Percentiles rank a stretch among this genome's conserved stretches.
Evolutionary conservation across 35 echinoderm and acorn worm genomes (phyloP).

Genomic region (Apostichopus parvimensis): DNA sequence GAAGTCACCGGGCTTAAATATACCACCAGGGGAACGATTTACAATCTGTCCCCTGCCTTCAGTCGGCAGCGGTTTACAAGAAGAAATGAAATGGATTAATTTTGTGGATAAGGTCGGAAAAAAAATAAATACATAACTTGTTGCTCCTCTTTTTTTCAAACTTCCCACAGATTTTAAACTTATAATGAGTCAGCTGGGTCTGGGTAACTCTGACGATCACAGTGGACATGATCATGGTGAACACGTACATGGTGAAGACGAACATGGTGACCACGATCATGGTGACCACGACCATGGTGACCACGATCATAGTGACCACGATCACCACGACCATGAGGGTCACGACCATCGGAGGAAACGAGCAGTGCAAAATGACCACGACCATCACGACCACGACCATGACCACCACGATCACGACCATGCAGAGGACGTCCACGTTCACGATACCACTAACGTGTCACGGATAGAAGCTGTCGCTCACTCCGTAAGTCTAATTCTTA

Average conservation of each 20-base stretch:
- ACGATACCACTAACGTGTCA: neutral
- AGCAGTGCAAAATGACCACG: neutral
- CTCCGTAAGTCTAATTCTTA: neutral
- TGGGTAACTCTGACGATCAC: neutral
- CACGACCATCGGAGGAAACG: constrained; percentile 6
- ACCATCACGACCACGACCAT: neutral
- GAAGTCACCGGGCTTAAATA: too few relatives aligned
- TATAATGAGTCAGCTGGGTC: neutral
- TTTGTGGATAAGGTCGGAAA: too few relatives aligned
- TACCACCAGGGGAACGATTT: too few relatives aligned
- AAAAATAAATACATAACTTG: too few relatives aligned
- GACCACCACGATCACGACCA: neutral
- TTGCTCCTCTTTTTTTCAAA: neutral
- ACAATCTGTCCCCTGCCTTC: too few relatives aligned
- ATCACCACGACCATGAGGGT: too few relatives aligned
- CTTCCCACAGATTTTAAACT: neutral
- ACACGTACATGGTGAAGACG: neutral
- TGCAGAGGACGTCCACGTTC: neutral
- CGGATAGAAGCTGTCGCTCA: neutral
- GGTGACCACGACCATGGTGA: neutral
- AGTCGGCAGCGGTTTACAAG: too few relatives aligned
- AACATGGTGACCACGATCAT: neutral
- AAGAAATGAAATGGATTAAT: too few relatives aligned
- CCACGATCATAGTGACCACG: neutral
- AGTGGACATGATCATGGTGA: neutral